Percentiles rank a stretch among this genome's conserved stretches.
Evolutionary conservation across 2,797 vertebrate species (phyloP).

Genomic region (Thamnophis elegans): DNA sequence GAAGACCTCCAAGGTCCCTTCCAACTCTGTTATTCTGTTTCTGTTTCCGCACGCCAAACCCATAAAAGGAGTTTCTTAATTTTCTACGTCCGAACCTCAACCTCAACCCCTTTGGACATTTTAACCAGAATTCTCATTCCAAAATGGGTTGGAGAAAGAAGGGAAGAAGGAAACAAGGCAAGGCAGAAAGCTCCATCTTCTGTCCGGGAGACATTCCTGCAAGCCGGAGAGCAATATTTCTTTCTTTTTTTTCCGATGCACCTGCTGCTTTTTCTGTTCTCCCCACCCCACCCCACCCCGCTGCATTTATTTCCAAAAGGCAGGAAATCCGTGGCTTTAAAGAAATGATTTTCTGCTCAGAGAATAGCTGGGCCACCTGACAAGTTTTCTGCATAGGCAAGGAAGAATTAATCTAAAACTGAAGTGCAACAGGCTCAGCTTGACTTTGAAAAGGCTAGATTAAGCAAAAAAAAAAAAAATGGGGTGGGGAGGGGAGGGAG

Average conservation of each 20-base stretch:
- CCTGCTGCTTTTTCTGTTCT: background rate
- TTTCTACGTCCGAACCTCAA: background rate
- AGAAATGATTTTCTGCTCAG: background rate
- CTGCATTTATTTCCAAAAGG: background rate
- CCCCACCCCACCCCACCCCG: too few relatives aligned
- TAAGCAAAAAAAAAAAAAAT: constrained; percentile 27
- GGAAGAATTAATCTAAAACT: constrained; percentile 42
- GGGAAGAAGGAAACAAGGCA: background rate
- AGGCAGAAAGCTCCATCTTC: constrained; percentile 71
- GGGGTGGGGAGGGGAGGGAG: rapidly evolving
- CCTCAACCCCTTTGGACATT: background rate
- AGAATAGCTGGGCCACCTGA: constrained; percentile 3
- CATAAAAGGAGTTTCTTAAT: background rate
- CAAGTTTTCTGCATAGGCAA: constrained; percentile 54
- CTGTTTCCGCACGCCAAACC: background rate
- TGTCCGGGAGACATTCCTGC: constrained; percentile 56
- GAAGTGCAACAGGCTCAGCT: constrained; percentile 33
- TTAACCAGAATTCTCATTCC: background rate
- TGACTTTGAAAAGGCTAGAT: constrained; percentile 59
- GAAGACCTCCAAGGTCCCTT: too few relatives aligned
- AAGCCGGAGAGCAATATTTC: background rate
- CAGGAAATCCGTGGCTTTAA: background rate
- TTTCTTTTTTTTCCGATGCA: background rate
- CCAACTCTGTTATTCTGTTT: too few relatives aligned
- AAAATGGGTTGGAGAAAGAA: background rate